Conservation (phyloP, 2,113 vertebrate genomes). For the Nesoenas mayeri region DNA sequence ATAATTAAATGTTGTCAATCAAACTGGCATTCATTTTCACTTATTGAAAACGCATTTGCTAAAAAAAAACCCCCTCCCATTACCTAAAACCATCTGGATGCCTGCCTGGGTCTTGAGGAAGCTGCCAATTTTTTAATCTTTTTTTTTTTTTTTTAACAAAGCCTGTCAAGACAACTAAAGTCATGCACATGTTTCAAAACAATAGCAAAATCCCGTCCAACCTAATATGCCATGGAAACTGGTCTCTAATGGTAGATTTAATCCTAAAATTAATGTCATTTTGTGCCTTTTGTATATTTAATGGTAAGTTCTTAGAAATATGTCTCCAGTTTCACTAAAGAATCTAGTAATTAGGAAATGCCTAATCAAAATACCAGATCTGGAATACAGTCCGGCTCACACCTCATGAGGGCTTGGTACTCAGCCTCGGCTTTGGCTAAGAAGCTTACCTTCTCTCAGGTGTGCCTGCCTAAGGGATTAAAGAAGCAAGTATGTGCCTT, state of each 20-base stretch:
- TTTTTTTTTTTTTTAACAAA: neutral
- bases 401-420: neutral
- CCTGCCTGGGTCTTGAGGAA: neutral
- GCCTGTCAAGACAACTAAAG: neutral
- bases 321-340: neutral
- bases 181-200: neutral
- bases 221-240: neutral
- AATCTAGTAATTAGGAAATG: conserved; percentile 3
- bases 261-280: neutral
- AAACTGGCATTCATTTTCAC: neutral
- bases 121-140: neutral
- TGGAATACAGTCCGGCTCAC: neutral
- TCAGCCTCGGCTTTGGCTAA: neutral
- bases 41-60: neutral
- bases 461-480: neutral
- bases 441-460: neutral
- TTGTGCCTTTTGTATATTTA: conserved; percentile 2
- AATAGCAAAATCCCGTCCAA: neutral
- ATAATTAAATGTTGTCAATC: neutral
- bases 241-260: neutral
- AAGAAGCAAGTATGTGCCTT: neutral
- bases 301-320: neutral
- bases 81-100: neutral
- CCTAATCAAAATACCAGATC: neutral
- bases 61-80: neutral